Percentiles rank a stretch among this genome's conserved stretches.
Evolutionary conservation across 1,140 invertebrate species (phyloP).

Genomic region (Palaemon carinicauda): DNA sequence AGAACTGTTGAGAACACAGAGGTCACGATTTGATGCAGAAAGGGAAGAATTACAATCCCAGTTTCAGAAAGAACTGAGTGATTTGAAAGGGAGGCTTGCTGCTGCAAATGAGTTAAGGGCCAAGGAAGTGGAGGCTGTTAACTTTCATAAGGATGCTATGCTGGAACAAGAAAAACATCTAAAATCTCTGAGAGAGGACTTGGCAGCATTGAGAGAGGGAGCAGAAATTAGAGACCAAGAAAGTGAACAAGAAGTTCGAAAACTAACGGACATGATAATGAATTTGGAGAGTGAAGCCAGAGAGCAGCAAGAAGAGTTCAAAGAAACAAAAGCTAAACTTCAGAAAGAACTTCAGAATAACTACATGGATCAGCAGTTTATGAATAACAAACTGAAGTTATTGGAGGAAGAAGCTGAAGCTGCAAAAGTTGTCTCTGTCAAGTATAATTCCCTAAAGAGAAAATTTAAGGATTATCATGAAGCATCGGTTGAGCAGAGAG

Average conservation of each 20-base stretch:
- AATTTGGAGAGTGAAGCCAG: constrained; percentile 14
- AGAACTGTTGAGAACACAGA: neutral
- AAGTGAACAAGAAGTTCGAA: constrained; percentile 18
- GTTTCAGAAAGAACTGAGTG: neutral
- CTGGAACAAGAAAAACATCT: neutral
- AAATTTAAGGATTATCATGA: constrained; percentile 9
- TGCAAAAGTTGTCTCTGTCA: neutral
- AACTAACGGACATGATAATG: constrained; percentile 26
- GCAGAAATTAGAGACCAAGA: neutral
- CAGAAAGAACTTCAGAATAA: constrained; percentile 7
- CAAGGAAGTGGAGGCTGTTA: constrained; percentile 6
- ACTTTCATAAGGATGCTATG: neutral
- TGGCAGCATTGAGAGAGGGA: neutral
- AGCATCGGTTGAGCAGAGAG: neutral
- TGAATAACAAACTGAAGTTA: neutral
- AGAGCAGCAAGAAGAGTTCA: constrained; percentile 39
- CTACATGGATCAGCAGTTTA: neutral
- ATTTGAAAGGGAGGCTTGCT: neutral
- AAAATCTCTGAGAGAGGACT: neutral
- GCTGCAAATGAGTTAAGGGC: neutral
- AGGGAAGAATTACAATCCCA: neutral
- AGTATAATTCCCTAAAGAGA: constrained; percentile 12
- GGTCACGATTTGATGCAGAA: neutral
- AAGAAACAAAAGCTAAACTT: neutral
- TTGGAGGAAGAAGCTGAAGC: neutral